Evolutionary conservation across 2,797 vertebrate species (phyloP).

Genomic region (Phyllotis vaccarum): DNA sequence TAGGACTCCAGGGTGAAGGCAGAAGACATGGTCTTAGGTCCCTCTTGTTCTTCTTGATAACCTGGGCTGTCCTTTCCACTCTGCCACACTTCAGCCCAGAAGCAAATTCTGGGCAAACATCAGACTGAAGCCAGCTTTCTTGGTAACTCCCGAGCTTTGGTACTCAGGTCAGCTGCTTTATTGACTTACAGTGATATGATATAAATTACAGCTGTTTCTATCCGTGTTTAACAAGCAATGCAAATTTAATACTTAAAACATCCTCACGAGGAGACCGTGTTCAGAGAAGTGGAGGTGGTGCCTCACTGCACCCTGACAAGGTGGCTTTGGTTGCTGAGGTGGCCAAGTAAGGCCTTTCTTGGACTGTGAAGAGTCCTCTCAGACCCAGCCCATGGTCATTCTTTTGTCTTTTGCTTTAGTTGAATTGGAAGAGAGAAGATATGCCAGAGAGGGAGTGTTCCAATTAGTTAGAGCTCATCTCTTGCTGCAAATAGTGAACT

Average conservation of each 20-base stretch:
- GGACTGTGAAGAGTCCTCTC: neutral
- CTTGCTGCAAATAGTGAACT: neutral
- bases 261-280: neutral
- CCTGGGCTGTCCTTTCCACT: neutral
- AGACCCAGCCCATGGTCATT: neutral
- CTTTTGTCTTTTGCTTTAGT: neutral
- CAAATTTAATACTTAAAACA: constrained; percentile 39
- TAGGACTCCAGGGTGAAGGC: neutral
- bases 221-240: constrained; percentile 35
- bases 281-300: neutral
- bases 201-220: constrained; percentile 21
- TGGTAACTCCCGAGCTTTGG: constrained; percentile 11
- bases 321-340: neutral
- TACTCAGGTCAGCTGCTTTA: constrained; percentile 24
- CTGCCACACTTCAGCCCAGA: neutral
- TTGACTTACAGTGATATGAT: constrained; percentile 57
- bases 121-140: neutral
- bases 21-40: neutral
- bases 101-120: neutral
- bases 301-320: neutral
- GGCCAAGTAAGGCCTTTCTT: neutral
- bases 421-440: neutral
- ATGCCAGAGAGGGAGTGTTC: neutral
- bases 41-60: neutral
- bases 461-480: neutral